Percentiles rank a stretch among this genome's conserved stretches.
Evolutionary conservation across 2,113 vertebrate genomes (phyloP).

Genomic region (Ifrita kowaldi): DNA sequence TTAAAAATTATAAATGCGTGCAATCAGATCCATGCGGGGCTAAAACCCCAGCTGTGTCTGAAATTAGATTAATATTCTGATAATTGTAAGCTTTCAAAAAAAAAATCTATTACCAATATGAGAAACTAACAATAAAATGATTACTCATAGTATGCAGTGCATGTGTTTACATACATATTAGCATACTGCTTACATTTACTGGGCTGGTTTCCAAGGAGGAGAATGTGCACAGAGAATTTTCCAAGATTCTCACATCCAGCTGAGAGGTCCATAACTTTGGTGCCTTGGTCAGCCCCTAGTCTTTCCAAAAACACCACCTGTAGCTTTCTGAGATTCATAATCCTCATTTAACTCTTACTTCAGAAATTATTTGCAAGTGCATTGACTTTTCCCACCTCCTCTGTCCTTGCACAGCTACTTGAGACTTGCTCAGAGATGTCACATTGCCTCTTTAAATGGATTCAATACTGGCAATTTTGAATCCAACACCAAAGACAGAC

Average conservation of each 20-base stretch:
- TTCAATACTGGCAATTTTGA: background rate
- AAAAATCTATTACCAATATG: background rate
- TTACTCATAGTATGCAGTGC: background rate
- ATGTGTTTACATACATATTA: background rate
- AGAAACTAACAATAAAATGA: background rate
- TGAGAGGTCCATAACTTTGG: background rate
- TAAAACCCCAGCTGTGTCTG: constrained; percentile 7
- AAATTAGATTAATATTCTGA: background rate
- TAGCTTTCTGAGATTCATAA: background rate
- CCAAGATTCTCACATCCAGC: background rate
- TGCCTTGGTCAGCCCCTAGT: background rate
- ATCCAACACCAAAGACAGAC: background rate
- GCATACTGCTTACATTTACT: background rate
- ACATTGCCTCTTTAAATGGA: background rate
- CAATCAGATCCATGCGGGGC: constrained; percentile 24
- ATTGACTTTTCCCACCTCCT: background rate
- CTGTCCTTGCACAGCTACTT: background rate
- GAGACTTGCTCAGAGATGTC: background rate
- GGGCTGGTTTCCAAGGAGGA: background rate
- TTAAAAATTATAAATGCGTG: constrained; percentile 53
- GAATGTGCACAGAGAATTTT: background rate
- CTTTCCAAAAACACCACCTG: background rate
- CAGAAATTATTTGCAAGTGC: background rate
- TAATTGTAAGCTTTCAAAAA: background rate
- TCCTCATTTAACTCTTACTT: background rate